Conservation (phyloP, 1,140 invertebrate species). For the Drosophila sproati region DNA sequence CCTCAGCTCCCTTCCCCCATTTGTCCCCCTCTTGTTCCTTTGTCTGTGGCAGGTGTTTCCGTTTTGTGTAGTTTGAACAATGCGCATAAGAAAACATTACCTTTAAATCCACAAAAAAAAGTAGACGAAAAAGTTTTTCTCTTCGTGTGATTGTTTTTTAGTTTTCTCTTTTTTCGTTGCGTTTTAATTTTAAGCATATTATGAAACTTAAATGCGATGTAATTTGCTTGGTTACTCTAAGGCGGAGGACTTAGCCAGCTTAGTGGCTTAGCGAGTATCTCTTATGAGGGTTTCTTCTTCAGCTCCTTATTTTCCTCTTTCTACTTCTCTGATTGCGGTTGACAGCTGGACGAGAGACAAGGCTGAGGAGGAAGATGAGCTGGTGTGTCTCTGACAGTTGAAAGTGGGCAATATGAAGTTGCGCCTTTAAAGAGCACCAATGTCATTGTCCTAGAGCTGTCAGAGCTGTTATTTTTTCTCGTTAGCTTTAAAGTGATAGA, state of each 20-base stretch:
- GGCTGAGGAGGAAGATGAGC: no score
- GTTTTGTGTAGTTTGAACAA: conserved; percentile 65
- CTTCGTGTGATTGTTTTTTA: neutral
- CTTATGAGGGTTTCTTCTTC: conserved; percentile 1
- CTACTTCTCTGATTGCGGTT: conserved; percentile 41
- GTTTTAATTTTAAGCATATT: conserved; percentile 78
- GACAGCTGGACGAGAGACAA: conserved; percentile 21
- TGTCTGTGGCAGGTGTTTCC: conserved; percentile 48
- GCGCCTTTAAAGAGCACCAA: conserved; percentile 22
- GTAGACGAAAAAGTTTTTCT: conserved; percentile 38
- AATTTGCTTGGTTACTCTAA: conserved; percentile 73
- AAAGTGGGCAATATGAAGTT: conserved; percentile 7
- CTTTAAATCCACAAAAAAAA: conserved; percentile 28
- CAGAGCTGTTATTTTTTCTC: conserved; percentile 17
- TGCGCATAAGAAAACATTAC: conserved; percentile 65
- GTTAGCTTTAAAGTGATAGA: conserved; percentile 49
- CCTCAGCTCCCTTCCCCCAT: neutral
- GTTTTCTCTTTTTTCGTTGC: neutral
- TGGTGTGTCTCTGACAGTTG: conserved; percentile 4
- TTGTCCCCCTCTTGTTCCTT: neutral
- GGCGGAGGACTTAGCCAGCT: conserved; percentile 58
- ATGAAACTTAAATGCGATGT: conserved; percentile 78
- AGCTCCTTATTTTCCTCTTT: neutral
- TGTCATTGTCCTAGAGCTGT: conserved; percentile 59
- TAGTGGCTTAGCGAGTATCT: conserved; percentile 44